Base-by-base conservation (phyloP, 2,113 vertebrate genomes). In the Turnix velox region DNA sequence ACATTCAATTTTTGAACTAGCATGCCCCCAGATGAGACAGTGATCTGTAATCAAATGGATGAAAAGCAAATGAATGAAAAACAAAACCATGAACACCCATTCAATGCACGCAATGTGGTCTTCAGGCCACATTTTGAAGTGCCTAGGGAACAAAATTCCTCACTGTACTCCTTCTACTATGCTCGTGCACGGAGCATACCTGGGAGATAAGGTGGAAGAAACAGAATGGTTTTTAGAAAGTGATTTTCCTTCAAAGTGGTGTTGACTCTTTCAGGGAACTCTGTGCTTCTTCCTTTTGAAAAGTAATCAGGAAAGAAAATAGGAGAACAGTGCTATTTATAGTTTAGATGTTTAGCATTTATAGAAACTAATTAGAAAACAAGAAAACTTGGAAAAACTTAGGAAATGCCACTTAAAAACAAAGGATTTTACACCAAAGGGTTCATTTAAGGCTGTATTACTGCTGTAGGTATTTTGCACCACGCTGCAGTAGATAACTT, bases 11-110 rank as follows among this genome's bases (percentile, higher is more conserved):
- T 99, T 94, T 99, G 98, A 7, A 98, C 98, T 62, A 99, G 96
- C 98, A 99, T 98, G 51, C 98, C 98, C 15, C 98, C 98, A 7
- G 98, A 99, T 7, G 98, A 99, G 74, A 98, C 98, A 0, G 98
- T 99, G 68, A 99, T 90, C 98, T 99, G 95, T 23, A 96, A 96
- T 37, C 43, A 87, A 33, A 87, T 57, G 72, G 77, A 87, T 24
- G 40, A 58, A 40, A 49, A 62, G 24, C 30, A 33, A 62, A 28
- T 17, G 43, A 74, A 57, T 15, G 42, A 88, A 79, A 73, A 89
- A 10, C 30, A 79, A 79, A 90, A 66, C 96, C 61, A 75, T 96
- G 96, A 96, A 98, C 97, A 95, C 97, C 59, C 43, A 43, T 18
- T 74, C 55, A 59, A 59, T 72, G 55, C 55, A 71, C 4, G 37